Conservation (phyloP, 2,797 vertebrate species). For the Sebastes itinus region DNA sequence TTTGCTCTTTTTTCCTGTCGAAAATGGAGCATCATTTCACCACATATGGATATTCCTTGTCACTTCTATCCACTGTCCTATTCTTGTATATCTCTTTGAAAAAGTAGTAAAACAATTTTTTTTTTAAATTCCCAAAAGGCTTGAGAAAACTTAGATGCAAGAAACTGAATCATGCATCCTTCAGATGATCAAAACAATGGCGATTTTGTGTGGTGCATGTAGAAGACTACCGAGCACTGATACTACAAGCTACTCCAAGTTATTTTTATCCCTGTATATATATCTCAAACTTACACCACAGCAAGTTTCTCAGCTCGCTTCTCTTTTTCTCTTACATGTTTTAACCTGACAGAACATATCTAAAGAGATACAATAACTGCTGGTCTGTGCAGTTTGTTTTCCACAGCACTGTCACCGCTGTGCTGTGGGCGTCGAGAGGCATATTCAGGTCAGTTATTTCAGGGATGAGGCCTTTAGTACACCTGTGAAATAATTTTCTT, state of each 20-base stretch:
- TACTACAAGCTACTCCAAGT: constrained; percentile 23
- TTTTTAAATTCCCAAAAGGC: constrained; percentile 9
- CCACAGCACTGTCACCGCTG: constrained; percentile 32
- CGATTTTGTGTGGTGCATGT: background rate
- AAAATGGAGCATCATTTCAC: background rate
- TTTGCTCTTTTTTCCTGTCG: background rate
- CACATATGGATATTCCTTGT: background rate
- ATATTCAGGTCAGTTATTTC: constrained; percentile 62
- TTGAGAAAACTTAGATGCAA: constrained; percentile 17
- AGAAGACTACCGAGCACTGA: constrained; percentile 15
- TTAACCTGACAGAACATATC: constrained; percentile 53
- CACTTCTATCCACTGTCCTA: constrained; percentile 6
- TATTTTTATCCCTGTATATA: constrained; percentile 49
- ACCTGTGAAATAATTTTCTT: constrained; percentile 29
- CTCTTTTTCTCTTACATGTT: constrained; percentile 16
- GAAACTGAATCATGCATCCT: constrained; percentile 5
- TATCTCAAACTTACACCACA: constrained; percentile 31
- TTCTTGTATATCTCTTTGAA: constrained; percentile 19
- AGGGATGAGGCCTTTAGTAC: constrained; percentile 36
- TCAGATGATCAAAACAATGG: constrained; percentile 35
- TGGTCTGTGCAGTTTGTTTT: constrained; percentile 56
- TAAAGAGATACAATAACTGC: constrained; percentile 49
- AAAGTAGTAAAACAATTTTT: constrained; percentile 6
- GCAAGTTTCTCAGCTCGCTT: constrained; percentile 17
- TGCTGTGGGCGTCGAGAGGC: constrained; percentile 45